Evolutionary conservation across 2,888 invertebrate genomes (phyloP).

Genomic region (Diarsia mendica): DNA sequence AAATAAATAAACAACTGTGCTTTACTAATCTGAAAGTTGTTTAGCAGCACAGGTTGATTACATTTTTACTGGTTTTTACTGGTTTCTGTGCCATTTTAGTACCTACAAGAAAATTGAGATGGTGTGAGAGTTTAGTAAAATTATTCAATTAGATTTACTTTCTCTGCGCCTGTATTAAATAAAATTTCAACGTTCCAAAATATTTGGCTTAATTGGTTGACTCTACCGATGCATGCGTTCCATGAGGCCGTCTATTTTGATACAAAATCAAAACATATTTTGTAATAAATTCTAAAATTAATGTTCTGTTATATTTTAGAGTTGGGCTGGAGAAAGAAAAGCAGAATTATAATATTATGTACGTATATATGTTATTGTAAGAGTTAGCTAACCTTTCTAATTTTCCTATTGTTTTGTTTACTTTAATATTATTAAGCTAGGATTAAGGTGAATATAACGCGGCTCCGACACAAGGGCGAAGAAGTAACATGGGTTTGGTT

Average conservation of each 20-base stretch:
- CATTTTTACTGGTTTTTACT: too few relatives aligned
- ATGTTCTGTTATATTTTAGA: constrained; percentile 55
- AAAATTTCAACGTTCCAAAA: neutral
- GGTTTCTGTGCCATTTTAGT: too few relatives aligned
- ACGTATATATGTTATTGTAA: constrained; percentile 5
- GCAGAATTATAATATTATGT: constrained; percentile 10
- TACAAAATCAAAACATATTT: constrained; percentile 60
- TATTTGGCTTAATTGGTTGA: neutral
- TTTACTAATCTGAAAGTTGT: too few relatives aligned
- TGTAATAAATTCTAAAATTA: constrained; percentile 66
- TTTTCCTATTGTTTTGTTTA: neutral
- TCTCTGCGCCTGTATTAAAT: too few relatives aligned
- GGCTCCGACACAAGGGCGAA: too few relatives aligned
- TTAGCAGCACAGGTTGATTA: too few relatives aligned
- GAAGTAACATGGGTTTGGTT: too few relatives aligned
- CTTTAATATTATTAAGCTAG: neutral
- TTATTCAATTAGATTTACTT: too few relatives aligned
- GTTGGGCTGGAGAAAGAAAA: constrained; percentile 40
- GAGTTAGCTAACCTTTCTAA: neutral
- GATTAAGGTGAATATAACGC: neutral
- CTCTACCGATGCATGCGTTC: constrained; percentile 31
- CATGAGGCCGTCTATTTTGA: constrained; percentile 56
- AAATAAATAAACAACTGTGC: too few relatives aligned
- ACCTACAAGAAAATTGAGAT: too few relatives aligned
- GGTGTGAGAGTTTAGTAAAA: too few relatives aligned